Evolutionary conservation across 2,797 vertebrate species (phyloP).

Genomic region (Aplochiton taeniatus): DNA sequence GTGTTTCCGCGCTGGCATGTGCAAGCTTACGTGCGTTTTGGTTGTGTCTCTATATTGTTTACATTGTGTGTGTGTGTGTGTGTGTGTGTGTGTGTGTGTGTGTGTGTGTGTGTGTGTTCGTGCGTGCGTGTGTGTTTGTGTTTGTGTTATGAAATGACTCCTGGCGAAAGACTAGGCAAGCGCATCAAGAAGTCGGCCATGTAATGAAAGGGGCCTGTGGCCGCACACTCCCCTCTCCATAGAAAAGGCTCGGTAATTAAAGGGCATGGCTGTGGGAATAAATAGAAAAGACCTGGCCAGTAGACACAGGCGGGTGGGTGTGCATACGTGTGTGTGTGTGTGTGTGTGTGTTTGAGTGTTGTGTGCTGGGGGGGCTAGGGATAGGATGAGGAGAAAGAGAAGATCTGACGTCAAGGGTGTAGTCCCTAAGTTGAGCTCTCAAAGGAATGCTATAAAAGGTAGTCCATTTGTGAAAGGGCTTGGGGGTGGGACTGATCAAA

Average conservation of each 20-base stretch:
- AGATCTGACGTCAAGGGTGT: conserved; percentile 43
- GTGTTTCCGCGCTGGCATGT: neutral
- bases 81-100: conserved; percentile 2
- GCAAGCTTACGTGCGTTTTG: no score
- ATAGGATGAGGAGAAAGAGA: conserved; percentile 22
- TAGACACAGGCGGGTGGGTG: conserved; percentile 2
- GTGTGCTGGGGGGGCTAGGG: conserved; percentile 14
- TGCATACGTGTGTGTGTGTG: neutral
- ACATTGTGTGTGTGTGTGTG: neutral
- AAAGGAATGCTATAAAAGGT: conserved; percentile 29
- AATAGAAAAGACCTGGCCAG: conserved; percentile 22
- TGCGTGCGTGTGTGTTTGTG: conserved; percentile 1
- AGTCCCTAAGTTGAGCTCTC: conserved; percentile 33
- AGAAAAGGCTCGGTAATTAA: conserved; percentile 57
- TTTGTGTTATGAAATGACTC: no score
- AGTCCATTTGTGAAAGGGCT: conserved; percentile 18
- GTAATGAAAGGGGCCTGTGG: conserved; percentile 65
- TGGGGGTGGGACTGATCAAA: conserved; percentile 25
- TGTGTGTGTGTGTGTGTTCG: neutral
- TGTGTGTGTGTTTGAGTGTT: conserved; percentile 10
- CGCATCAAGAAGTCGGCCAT: conserved; percentile 47
- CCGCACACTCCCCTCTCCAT: conserved; percentile 38
- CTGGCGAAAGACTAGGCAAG: conserved; percentile 34
- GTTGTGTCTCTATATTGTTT: neutral
- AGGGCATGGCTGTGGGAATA: conserved; percentile 34